Percentiles rank a stretch among this genome's conserved stretches.
phyloP scores from a whole-genome alignment of 1,140 invertebrate species.

The Drosophila truncata region DNA sequence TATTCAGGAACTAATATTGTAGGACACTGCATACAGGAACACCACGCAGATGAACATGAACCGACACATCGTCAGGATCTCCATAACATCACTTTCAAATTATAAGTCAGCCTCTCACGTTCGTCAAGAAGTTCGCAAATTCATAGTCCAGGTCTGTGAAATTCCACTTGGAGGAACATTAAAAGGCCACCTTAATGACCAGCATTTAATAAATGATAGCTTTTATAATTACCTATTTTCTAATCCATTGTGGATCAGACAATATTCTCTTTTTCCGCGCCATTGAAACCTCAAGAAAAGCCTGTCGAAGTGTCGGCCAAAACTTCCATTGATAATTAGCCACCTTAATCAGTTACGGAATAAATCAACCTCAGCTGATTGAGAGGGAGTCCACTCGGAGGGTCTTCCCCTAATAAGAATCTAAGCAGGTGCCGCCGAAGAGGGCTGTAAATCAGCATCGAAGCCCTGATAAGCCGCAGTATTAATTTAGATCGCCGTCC shows the following conservation, averaged over 20 bases:
- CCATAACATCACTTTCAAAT: neutral
- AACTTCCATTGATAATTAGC: constrained; percentile 14
- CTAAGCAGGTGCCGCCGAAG: constrained; percentile 1
- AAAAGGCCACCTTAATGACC: neutral
- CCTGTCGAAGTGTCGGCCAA: constrained; percentile 9
- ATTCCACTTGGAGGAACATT: neutral
- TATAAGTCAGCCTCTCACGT: constrained; percentile 1
- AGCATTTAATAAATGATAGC: neutral
- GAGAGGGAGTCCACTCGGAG: constrained; percentile 1
- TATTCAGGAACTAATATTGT: constrained; percentile 6
- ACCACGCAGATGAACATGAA: constrained; percentile 22
- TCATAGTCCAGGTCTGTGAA: constrained; percentile 8
- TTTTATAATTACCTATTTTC: neutral
- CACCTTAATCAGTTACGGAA: neutral
- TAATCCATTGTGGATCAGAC: neutral
- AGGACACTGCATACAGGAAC: constrained; percentile 31
- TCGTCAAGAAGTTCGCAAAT: constrained; percentile 21
- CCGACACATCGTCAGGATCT: constrained; percentile 22
- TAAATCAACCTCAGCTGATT: constrained; percentile 21
- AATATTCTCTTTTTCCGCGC: too few relatives aligned
- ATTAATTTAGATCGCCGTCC: neutral
- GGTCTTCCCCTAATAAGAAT: constrained; percentile 35
- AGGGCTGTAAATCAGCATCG: constrained; percentile 19
- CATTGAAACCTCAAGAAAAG: neutral
- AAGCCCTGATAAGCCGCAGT: constrained; percentile 11